Percentiles rank a stretch among this genome's conserved stretches.
Evolutionary conservation across 2,888 invertebrate genomes (phyloP).

Genomic region (Xestia sexstrigata): DNA sequence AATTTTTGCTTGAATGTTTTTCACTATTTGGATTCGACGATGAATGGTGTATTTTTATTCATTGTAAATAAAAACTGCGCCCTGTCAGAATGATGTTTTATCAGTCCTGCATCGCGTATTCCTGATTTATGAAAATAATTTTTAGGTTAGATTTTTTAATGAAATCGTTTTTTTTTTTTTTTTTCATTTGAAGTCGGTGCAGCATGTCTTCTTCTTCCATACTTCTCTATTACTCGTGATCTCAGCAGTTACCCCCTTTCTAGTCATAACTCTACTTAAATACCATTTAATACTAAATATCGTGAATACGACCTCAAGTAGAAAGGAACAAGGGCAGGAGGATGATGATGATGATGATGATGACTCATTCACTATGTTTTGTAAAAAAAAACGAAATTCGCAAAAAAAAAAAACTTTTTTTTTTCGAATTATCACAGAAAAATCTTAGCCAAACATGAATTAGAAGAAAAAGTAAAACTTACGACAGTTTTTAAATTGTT

Average conservation of each 20-base stretch:
- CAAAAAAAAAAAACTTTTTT: too few species aligned
- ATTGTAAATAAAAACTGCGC: not conserved
- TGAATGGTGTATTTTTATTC: constrained; percentile 2
- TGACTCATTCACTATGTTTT: too few species aligned
- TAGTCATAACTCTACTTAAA: too few species aligned
- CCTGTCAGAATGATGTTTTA: too few species aligned
- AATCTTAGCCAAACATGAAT: not conserved
- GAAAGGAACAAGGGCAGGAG: not conserved
- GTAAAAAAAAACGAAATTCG: too few species aligned
- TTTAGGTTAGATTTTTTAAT: not conserved
- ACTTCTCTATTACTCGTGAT: too few species aligned
- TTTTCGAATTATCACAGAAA: not conserved
- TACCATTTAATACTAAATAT: too few species aligned
- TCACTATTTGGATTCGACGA: not conserved
- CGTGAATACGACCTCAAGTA: not conserved
- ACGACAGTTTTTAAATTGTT: constrained; percentile 25
- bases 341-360: not conserved
- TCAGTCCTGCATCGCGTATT: not conserved
- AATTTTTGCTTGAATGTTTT: constrained; percentile 21
- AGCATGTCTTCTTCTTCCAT: too few species aligned
- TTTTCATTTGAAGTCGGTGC: too few species aligned
- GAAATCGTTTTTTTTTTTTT: not conserved
- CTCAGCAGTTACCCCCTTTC: too few species aligned
- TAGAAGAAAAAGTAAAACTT: constrained; percentile 13
- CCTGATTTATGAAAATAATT: not conserved